A percentile compares a stretch with the other conserved stretches of the same genome.
These are phyloP conservation scores for Setophaga petechia DNA, from an alignment of 2,113 vertebrate species.

Conservation along the genomic window DNA sequence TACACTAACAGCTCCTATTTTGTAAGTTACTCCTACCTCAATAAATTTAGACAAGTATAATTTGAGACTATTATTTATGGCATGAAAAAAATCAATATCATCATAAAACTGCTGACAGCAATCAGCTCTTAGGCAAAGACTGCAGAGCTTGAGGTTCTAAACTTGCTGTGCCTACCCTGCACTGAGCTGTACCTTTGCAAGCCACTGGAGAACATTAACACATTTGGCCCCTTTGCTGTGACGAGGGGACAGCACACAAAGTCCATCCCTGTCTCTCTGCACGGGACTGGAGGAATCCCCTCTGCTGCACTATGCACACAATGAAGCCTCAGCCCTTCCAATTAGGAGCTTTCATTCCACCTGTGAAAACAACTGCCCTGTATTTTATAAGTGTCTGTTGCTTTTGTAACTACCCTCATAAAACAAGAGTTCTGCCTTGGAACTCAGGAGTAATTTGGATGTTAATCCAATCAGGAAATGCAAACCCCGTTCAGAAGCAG, in stretches of 20 bases:
- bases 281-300: neutral
- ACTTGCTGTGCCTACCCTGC: neutral
- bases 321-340: neutral
- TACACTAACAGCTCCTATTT: conserved; percentile 12
- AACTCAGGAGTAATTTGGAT: conserved; percentile 18
- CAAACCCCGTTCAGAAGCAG: neutral
- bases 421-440: neutral
- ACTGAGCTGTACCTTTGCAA: neutral
- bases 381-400: neutral
- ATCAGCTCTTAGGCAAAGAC: neutral
- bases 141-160: neutral
- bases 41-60: conserved; percentile 60
- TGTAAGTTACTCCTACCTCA: conserved; percentile 43
- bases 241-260: neutral
- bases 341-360: conserved; percentile 18
- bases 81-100: conserved; percentile 50
- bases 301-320: neutral
- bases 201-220: neutral
- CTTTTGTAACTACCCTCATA: neutral
- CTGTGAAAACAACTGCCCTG: neutral
- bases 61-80: conserved; percentile 57
- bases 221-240: neutral
- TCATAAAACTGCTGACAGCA: conserved; percentile 41
- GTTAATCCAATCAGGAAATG: conserved; percentile 36
- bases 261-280: neutral